These are phyloP conservation scores for Torymus texanus DNA, from an alignment of 2,888 invertebrate species.

Conservation along the genomic window DNA sequence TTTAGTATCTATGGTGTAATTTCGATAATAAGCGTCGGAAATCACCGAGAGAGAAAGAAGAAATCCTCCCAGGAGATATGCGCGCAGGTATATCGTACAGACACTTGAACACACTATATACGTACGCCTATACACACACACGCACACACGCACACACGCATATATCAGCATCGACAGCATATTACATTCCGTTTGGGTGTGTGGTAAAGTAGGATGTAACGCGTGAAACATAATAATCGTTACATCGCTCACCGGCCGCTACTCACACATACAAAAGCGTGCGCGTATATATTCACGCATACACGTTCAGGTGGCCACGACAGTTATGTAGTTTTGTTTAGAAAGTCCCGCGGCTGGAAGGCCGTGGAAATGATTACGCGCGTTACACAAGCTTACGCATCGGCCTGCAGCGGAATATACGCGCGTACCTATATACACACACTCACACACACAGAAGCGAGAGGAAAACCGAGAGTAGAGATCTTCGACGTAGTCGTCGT, in stretches of 20 bases:
- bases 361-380: slow-evolving; percentile 67
- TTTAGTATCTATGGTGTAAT: slow-evolving; percentile 14
- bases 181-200: slow-evolving; percentile 32
- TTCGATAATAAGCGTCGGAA: slow-evolving; percentile 23
- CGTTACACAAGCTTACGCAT: slow-evolving; percentile 53
- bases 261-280: not conserved
- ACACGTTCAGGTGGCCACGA: not conserved
- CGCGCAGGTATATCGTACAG: too few species aligned
- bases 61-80: not conserved
- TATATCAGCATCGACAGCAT: slow-evolving; percentile 18
- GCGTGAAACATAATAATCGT: slow-evolving; percentile 47
- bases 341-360: slow-evolving; percentile 65
- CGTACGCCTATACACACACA: not conserved
- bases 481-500: not conserved
- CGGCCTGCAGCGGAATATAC: not conserved
- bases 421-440: too few species aligned
- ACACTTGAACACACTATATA: slow-evolving; percentile 7
- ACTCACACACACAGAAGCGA: not conserved
- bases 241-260: slow-evolving; percentile 33
- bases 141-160: not conserved
- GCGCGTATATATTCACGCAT: not conserved
- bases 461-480: slow-evolving; percentile 9
- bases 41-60: slow-evolving; percentile 5
- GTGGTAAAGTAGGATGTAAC: slow-evolving; percentile 48
- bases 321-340: slow-evolving; percentile 64